Percentiles rank a stretch among this genome's conserved stretches.
Conservation (phyloP, 2,888 invertebrate species). For the Bombylius major region DNA sequence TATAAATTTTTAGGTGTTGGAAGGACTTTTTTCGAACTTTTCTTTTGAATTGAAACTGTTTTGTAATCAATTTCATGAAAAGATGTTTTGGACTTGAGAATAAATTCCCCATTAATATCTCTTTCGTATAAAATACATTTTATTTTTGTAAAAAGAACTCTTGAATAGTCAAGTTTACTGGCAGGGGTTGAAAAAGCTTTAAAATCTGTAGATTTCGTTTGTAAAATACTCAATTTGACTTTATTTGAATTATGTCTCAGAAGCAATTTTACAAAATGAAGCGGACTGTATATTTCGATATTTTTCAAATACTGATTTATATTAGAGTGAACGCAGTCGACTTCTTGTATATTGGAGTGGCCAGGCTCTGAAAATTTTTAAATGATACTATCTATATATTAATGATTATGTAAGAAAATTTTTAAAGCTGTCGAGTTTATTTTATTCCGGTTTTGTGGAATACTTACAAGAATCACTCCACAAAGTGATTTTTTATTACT, state of each 20-base stretch:
- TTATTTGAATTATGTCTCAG: not conserved
- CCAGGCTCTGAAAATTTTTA: not conserved
- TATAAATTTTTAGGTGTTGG: too few relatives aligned
- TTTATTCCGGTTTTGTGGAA: slow-evolving; percentile 1
- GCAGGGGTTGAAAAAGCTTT: not conserved
- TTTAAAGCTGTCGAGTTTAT: not conserved
- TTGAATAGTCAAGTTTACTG: not conserved
- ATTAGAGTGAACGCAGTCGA: not conserved
- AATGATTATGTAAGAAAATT: too few relatives aligned
- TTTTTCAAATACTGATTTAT: not conserved
- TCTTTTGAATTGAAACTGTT: too few relatives aligned
- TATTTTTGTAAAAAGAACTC: not conserved
- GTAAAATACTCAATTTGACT: not conserved
- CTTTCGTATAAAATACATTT: too few relatives aligned
- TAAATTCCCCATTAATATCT: too few relatives aligned
- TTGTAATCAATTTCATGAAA: too few relatives aligned
- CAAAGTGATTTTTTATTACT: not conserved
- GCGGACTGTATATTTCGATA: not conserved
- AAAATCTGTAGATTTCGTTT: not conserved
- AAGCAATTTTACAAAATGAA: not conserved
- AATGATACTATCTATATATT: not conserved
- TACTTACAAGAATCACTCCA: not conserved
- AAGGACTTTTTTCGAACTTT: too few relatives aligned
- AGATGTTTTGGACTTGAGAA: too few relatives aligned
- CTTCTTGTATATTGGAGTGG: not conserved